Evolutionary conservation across 1,140 invertebrate genomes (phyloP), one percentile per base, ranked within the genome.

Genomic region (Zaprionus tsacasi): DNA sequence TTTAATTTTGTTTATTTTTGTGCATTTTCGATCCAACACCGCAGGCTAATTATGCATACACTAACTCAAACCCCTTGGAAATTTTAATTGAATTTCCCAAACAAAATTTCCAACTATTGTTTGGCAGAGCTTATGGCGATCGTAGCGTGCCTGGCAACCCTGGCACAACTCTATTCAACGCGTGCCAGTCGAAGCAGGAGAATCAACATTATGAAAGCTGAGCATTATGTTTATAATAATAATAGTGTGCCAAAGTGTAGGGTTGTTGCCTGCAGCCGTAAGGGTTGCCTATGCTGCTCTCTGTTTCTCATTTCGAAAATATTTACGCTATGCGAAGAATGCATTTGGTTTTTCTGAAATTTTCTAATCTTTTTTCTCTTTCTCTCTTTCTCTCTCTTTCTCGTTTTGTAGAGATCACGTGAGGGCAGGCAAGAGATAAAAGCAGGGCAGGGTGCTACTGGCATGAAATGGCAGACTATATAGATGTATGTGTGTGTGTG

Each of bases 191-290:
- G 7, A 10, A 36, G 61, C 3, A 70, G 25, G 52, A 54, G 72
- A 79, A 82, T 82, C 81, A 73, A 40, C 66, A 77, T 79, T 82
- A 79, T 83, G 72, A 71, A 81, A 72, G 68, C 56, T 75, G 85
- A 73, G 80, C 80, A 82, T 88, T 82, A 87, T 86, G 64, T 66
- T 83, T 21, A 71, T 88, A 69, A 88, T 87, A 69, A 88, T 87
- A 88, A 88, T 87, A 87, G 83, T 88, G 83, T 78, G 80, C 77
- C 83, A 87, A 82, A 1, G 76, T 88, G 80, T 56, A 71, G 76
- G 67, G 68, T 79, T 59, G 76, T 25, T 50, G 8, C 45, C 17
- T 50, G 52, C 13, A 35, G 21, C 40, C 13, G 50, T 57, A 74
- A 78, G 82, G 82, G 82, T 85, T 79, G 65, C 79, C 59, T 63